phyloP scores from a whole-genome alignment of 2,888 invertebrate genomes.

The Cataglyphis altisquamis region DNA sequence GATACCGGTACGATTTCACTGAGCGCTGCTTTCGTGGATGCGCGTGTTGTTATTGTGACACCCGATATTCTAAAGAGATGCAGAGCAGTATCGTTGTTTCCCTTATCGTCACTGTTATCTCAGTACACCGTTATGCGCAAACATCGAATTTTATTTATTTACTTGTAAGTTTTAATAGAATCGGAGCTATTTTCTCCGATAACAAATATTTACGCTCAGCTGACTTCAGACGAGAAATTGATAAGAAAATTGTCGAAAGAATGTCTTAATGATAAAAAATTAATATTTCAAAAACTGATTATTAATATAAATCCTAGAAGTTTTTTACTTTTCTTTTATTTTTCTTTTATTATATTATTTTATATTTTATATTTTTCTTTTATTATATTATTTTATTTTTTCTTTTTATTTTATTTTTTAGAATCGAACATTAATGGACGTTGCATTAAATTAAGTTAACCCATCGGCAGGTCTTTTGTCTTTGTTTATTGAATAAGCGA shows the following conservation, averaged over 20 bases:
- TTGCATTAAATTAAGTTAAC: background rate
- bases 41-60: constrained; percentile 42
- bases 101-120: constrained; percentile 27
- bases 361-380: background rate
- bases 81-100: background rate
- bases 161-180: background rate
- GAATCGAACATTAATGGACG: background rate
- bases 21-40: constrained; percentile 39
- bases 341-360: background rate
- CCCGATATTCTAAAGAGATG: constrained; percentile 28
- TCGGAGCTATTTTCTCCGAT: background rate
- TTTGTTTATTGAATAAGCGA: constrained; percentile 28
- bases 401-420: background rate
- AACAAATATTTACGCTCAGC: background rate
- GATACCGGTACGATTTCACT: constrained; percentile 47
- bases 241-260: background rate
- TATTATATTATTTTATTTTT: too few relatives aligned
- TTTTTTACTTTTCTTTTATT: background rate
- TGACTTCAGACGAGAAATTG: background rate
- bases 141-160: constrained; percentile 26
- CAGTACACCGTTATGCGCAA: background rate
- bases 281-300: background rate
- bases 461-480: background rate
- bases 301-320: background rate
- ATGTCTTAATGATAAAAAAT: background rate